Evolutionary conservation across 2,113 vertebrate genomes (phyloP).

Genomic region (Chloroceryle aenea): DNA sequence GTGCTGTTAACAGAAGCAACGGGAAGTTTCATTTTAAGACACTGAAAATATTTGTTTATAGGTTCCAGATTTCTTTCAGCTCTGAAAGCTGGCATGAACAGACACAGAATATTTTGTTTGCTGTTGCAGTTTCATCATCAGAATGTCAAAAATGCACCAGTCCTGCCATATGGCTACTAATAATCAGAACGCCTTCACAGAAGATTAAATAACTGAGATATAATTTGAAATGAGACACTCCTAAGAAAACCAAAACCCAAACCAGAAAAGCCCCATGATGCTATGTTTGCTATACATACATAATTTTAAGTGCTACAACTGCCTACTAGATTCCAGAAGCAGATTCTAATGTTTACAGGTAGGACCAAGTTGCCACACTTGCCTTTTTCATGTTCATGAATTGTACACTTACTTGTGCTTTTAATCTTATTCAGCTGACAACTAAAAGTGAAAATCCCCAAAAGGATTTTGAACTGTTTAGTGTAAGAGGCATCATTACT

Average conservation of each 20-base stretch:
- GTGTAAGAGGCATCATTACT: background rate
- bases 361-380: background rate
- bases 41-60: slow-evolving; percentile 34
- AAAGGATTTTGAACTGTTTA: background rate
- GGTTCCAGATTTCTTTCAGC: background rate
- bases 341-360: background rate
- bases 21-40: slow-evolving; percentile 34
- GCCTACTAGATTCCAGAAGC: background rate
- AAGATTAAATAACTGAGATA: slow-evolving; percentile 5
- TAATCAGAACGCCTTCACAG: background rate
- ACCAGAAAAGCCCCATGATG: slow-evolving; percentile 17
- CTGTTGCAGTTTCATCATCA: slow-evolving; percentile 34
- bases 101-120: slow-evolving; percentile 13
- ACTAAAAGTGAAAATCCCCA: background rate
- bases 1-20: background rate
- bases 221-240: slow-evolving; percentile 8
- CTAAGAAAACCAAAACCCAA: slow-evolving; percentile 23
- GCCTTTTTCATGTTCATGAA: background rate
- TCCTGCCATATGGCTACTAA: background rate
- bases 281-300: background rate
- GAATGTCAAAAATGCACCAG: slow-evolving; percentile 36
- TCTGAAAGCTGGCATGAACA: background rate
- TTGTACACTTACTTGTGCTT: background rate
- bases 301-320: background rate
- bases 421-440: background rate